Conservation (phyloP, 30 jellyfish, hydroid and myxozoan genomes). For the Clytia hemisphaerica region DNA sequence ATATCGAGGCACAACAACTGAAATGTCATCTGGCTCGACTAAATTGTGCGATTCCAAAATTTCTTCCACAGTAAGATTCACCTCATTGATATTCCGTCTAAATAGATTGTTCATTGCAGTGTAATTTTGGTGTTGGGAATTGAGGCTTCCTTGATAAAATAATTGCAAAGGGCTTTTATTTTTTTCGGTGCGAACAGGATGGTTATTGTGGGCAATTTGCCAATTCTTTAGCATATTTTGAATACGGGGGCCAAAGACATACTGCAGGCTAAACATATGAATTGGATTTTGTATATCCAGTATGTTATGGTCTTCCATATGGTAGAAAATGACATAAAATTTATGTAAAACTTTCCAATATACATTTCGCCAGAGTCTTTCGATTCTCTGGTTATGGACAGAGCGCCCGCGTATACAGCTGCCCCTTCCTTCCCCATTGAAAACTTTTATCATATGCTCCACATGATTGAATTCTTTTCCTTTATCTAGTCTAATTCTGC, state of each 20-base stretch:
- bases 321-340: conserved; percentile 6
- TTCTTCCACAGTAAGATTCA: no score
- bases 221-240: not conserved
- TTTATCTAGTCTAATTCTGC: conserved; percentile 17
- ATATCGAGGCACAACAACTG: no score
- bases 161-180: conserved; percentile 18
- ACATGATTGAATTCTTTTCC: conserved; percentile 21
- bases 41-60: no score
- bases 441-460: conserved; percentile 5
- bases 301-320: conserved; percentile 18
- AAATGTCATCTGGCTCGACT: conserved; percentile 28
- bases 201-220: conserved; percentile 26
- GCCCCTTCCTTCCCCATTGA: not conserved
- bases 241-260: conserved; percentile 15
- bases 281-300: conserved; percentile 2
- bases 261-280: conserved; percentile 12
- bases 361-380: conserved; percentile 29
- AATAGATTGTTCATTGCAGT: conserved; percentile 27
- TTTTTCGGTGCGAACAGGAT: conserved; percentile 19
- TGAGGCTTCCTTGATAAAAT: conserved; percentile 3
- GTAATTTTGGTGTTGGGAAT: not conserved
- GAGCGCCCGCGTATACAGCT: conserved; percentile 13
- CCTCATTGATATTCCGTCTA: conserved; percentile 12
- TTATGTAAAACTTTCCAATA: conserved; percentile 11
- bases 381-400: conserved; percentile 22